Evolutionary conservation across 2,113 vertebrate genomes (phyloP).

Genomic region (Tringa solitaria): DNA sequence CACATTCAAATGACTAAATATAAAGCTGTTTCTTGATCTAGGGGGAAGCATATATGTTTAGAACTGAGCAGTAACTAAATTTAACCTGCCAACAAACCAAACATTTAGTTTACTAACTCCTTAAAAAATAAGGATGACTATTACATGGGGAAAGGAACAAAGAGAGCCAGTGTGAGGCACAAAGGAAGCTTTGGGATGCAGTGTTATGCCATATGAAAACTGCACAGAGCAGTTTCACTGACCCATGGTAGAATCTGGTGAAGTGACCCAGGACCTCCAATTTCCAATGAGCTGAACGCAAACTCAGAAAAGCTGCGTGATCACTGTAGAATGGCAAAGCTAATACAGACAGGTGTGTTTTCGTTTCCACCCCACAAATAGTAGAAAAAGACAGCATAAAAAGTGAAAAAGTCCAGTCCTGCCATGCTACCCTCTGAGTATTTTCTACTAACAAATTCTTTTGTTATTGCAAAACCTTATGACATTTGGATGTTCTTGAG

Average conservation of each 20-base stretch:
- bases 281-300: not conserved
- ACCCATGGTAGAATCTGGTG: not conserved
- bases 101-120: not conserved
- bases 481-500: not conserved
- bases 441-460: not conserved
- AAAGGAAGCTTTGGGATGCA: not conserved
- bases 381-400: not conserved
- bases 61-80: not conserved
- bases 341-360: not conserved
- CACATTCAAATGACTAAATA: not conserved
- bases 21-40: not conserved
- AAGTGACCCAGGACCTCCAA: fast-evolving
- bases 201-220: fast-evolving
- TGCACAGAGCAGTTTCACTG: not conserved
- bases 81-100: not conserved
- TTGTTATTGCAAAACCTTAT: not conserved
- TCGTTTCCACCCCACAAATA: not conserved
- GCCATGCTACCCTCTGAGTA: not conserved
- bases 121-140: not conserved
- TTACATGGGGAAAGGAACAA: not conserved
- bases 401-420: not conserved
- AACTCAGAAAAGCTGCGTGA: not conserved
- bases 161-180: not conserved
- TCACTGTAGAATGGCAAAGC: not conserved
- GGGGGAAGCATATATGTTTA: not conserved